Evolutionary conservation across 2,113 vertebrate species (phyloP), one percentile per base, ranked within the genome.

Genomic region (Paramisgurnus dabryanus): DNA sequence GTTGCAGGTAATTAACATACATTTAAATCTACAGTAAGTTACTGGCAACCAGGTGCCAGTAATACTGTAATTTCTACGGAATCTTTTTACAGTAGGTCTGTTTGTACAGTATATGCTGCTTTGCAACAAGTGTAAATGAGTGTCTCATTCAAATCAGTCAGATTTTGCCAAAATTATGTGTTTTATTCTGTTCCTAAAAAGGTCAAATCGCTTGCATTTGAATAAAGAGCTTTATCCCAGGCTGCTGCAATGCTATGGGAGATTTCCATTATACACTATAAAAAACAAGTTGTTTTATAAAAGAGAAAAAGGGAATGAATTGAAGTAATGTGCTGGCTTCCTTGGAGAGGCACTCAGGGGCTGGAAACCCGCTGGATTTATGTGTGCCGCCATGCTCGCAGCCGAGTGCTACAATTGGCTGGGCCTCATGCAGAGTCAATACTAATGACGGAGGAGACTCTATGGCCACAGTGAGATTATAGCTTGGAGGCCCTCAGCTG

Each of bases 361-460:
- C 70, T 80, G 68, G 22, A 74, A 76, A 79, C 82, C 70, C 50
- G 71, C 70, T 63, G 67, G 68, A 86, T 83, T 82, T 86, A 86
- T 86, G 67, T 83, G 68, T 79, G 72, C 79, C n/a, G 75, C 40
- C 69, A 72, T 80, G 78, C 45, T 73, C 64, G 73, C 76, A 68
- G 76, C 71, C 68, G 85, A 83, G 82, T 79, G 76, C 55, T 82
- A 76, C 85, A 86, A 82, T 83, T 83, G 81, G 74, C 82, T 76
- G 47, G 81, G 76, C 82, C 71, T 81, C 82, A 84, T 84, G 77
- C 67, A 43, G 77, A 85, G 79, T 83, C 85, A 76, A 84, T 86
- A 84, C 82, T 86, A 84, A 86, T 80, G 82, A 84, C 82, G 58
- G 68, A 79, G 80, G 82, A 81, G 85, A 86, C 82, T 83, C 55